Evolutionary conservation across 2,888 invertebrate genomes (phyloP).

Genomic region (Ceramica pisi): DNA sequence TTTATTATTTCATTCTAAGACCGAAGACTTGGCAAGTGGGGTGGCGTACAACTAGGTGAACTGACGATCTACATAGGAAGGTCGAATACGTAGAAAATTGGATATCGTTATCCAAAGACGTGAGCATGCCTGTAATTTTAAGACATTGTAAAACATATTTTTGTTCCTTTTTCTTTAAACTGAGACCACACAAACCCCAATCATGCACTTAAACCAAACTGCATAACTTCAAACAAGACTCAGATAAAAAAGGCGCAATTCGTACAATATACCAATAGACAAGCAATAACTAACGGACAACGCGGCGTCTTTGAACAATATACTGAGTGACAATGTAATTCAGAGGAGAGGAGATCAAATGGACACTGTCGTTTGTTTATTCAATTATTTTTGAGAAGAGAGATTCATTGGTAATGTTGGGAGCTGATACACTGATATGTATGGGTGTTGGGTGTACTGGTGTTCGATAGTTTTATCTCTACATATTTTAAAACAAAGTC

Average conservation of each 20-base stretch:
- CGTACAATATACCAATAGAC: constrained; percentile 27
- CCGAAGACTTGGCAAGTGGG: no score
- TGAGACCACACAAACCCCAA: background rate
- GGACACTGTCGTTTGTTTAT: constrained; percentile 55
- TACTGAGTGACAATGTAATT: constrained; percentile 64
- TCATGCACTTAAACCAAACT: background rate
- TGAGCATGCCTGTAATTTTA: no score
- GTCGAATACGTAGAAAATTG: no score
- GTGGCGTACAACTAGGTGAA: no score
- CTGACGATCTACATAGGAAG: no score
- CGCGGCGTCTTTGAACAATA: constrained; percentile 72
- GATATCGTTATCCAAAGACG: no score
- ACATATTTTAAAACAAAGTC: no score
- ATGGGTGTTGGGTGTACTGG: background rate
- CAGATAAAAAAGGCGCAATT: background rate
- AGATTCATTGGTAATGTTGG: constrained; percentile 46
- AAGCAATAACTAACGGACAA: constrained; percentile 26
- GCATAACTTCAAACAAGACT: background rate
- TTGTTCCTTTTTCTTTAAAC: no score
- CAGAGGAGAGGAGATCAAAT: constrained; percentile 45
- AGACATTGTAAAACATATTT: background rate
- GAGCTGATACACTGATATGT: background rate
- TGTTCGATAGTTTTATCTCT: no score
- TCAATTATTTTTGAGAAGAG: constrained; percentile 54
- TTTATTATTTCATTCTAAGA: no score